Evolutionary conservation across 2,797 vertebrate genomes (phyloP), one percentile per base, ranked within the genome.

Genomic region (Syngnathus acus): DNA sequence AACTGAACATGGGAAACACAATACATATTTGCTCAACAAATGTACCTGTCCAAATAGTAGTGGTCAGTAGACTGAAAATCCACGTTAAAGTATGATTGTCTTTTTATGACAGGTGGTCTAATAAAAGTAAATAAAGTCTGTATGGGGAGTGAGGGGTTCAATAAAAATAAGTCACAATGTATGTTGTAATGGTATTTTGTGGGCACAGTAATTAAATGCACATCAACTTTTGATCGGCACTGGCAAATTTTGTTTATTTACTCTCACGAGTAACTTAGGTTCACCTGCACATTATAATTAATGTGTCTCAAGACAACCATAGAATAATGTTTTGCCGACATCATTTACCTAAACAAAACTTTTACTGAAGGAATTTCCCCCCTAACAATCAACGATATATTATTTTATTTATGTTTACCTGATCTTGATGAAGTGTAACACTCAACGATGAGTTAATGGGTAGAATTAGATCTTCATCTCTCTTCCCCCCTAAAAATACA

Each of bases 361-460:
- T 32, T 32, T 32, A 32, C 32, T 32, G 32, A 32, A 32, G 32
- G 32, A 32, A 32, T 32, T 32, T 17, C 13, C 42, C 8, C 40
- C 9, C 42, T 11, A 43, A 43, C 23, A 32, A 26, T 14, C 11
- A n/a, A 32, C 32, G 4, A 32, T 32, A 32, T 32, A 32, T 16
- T 47, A 16, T 48, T 48, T 9, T 17, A 8, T 21, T 19, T 40
- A 19, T 55, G 53, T 57, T 66, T 71, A 97, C 97, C 94, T 98
- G 96, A 68, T 97, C 94, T 88, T 98, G 96, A 82, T 98, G 93
- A 79, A 99, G 71, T 0, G 97, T 98, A 67, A 98, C 92, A 1
- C 97, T 99, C 74, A 99, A 86, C 0, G 97, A 99, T 8, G 97
- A 98, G 84, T 98, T 98, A 68, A 98, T 94, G 26, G 97, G 97